Conservation (phyloP, 2,113 vertebrate species). For the Malaclemys terrapin region DNA sequence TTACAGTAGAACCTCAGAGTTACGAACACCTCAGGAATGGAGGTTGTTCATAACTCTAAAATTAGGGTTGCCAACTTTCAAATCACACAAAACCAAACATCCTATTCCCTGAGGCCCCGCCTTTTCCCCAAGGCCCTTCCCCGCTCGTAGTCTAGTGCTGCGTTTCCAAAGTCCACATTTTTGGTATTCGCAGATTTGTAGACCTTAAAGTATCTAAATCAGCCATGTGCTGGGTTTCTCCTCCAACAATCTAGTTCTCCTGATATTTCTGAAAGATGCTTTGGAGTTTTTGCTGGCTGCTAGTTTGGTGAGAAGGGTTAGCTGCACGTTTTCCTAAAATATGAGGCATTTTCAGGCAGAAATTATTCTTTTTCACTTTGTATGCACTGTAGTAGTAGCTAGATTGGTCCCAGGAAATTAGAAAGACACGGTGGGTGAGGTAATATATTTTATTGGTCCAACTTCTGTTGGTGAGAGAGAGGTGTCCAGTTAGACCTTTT, state of each 20-base stretch:
- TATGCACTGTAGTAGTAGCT: too few relatives aligned
- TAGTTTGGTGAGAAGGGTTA: background rate
- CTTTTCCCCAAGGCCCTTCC: too few relatives aligned
- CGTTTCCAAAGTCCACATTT: background rate
- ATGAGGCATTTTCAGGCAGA: background rate
- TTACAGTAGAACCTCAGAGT: background rate
- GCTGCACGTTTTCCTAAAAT: fast-evolving
- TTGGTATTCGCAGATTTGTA: background rate
- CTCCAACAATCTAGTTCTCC: constrained; percentile 16
- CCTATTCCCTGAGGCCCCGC: too few relatives aligned
- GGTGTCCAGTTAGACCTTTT: too few relatives aligned
- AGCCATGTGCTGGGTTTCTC: background rate
- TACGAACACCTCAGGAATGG: too few relatives aligned
- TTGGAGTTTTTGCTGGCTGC: background rate
- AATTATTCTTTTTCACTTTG: background rate
- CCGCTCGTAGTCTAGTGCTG: background rate
- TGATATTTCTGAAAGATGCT: background rate
- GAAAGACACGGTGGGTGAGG: too few relatives aligned
- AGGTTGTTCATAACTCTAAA: too few relatives aligned
- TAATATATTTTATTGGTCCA: too few relatives aligned
- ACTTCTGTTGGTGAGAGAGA: too few relatives aligned
- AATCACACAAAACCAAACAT: too few relatives aligned
- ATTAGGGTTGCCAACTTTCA: too few relatives aligned
- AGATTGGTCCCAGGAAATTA: too few relatives aligned
- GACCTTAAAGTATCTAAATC: background rate